These are phyloP conservation scores for Xenentodon cancila DNA, from an alignment of 2,797 vertebrate genomes.

Conservation along the genomic window DNA sequence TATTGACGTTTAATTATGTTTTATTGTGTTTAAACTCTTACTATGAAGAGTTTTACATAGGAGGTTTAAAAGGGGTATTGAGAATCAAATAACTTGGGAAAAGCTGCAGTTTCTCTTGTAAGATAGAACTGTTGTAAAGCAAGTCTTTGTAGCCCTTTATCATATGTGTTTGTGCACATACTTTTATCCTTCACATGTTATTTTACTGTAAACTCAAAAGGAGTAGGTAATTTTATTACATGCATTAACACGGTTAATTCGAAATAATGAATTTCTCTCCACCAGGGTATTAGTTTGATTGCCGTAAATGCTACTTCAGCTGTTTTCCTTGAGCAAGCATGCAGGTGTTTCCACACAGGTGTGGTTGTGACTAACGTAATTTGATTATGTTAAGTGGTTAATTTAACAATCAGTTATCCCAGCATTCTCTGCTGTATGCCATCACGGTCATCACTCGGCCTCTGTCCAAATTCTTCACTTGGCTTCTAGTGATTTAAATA, in stretches of 20 bases:
- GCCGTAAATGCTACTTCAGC: slow-evolving; percentile 20
- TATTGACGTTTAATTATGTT: slow-evolving; percentile 38
- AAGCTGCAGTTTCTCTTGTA: background rate
- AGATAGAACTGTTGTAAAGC: background rate
- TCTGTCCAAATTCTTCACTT: slow-evolving; percentile 57
- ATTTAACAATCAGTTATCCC: slow-evolving; percentile 73
- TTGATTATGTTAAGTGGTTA: slow-evolving; percentile 67
- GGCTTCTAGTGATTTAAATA: slow-evolving; percentile 53
- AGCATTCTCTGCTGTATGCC: slow-evolving; percentile 50
- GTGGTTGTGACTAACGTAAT: slow-evolving; percentile 52
- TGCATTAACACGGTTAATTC: slow-evolving; percentile 16
- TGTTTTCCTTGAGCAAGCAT: slow-evolving; percentile 27
- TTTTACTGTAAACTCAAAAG: slow-evolving; percentile 4
- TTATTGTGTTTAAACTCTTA: slow-evolving; percentile 29
- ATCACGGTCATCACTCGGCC: slow-evolving; percentile 54
- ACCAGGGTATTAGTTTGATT: slow-evolving; percentile 13
- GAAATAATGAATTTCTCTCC: slow-evolving; percentile 21
- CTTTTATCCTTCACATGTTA: background rate
- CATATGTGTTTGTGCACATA: background rate
- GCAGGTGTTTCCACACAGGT: slow-evolving; percentile 69
- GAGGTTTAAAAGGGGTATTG: slow-evolving; percentile 36
- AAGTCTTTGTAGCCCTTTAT: background rate
- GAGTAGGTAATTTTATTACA: slow-evolving; percentile 9
- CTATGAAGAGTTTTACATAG: slow-evolving; percentile 39
- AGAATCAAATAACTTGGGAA: slow-evolving; percentile 25